Conservation (phyloP, 1,140 invertebrate species). For the Meloidogyne chitwoodi region DNA sequence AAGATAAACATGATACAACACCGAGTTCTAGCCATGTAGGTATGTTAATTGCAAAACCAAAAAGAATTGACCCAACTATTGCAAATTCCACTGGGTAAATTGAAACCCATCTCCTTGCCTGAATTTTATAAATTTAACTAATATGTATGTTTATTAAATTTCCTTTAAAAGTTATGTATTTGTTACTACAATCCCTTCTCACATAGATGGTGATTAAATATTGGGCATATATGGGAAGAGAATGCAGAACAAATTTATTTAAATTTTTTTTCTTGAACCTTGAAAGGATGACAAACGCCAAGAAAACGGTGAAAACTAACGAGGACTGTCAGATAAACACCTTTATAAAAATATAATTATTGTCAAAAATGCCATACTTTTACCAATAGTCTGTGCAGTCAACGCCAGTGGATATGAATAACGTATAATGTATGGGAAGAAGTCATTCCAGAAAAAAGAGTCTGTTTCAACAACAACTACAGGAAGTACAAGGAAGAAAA, state of each 20-base stretch:
- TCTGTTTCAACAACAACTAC: conserved; percentile 55
- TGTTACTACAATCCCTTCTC: too few species aligned
- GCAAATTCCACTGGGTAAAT: conserved; percentile 47
- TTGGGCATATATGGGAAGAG: too few species aligned
- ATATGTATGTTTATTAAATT: background rate
- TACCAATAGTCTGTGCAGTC: conserved; percentile 50
- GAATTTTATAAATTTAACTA: background rate
- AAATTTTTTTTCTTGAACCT: background rate
- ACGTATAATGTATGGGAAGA: conserved; percentile 49
- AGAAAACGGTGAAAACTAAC: conserved; percentile 54
- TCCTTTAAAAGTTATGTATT: too few species aligned
- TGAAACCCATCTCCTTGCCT: conserved; percentile 58
- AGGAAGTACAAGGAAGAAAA: conserved; percentile 57
- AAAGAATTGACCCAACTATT: conserved; percentile 49
- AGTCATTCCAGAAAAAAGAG: conserved; percentile 52
- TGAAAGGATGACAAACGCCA: conserved; percentile 54
- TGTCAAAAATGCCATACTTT: too few species aligned
- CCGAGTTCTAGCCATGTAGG: conserved; percentile 53
- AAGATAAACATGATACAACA: conserved; percentile 47
- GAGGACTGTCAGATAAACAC: conserved; percentile 58
- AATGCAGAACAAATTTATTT: too few species aligned
- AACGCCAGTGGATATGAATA: conserved; percentile 55
- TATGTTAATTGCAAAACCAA: conserved; percentile 50
- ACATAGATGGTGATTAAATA: too few species aligned
- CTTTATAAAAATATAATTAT: background rate